Evolutionary conservation across 2,888 invertebrate species (phyloP), one percentile per base, ranked within the genome.

Genomic region (Drosophila austrosaltans): DNA sequence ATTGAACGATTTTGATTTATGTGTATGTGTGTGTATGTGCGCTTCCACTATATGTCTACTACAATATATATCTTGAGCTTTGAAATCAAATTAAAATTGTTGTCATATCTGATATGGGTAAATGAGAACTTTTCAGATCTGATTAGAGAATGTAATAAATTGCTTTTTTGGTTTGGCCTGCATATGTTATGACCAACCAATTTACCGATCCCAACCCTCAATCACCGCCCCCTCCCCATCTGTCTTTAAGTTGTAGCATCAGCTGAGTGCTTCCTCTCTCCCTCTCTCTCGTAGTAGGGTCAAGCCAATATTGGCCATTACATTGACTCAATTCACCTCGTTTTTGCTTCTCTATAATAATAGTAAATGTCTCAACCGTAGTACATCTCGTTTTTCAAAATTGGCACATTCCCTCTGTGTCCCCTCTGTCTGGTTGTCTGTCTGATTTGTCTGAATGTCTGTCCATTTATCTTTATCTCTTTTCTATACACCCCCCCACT

Each of bases 301-400:
- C 53, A 53, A 30, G 12, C 39, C 57, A 39, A 57, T 39, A 57
- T 57, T 36, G 57, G 39, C 57, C 39, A 39, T 39, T 22, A 25
- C 57, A 57, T 57, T 39, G 20, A 57, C 57, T 42, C 56, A 42
- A 54, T 22, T 53, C 30, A 57, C 25, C 63, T 25, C 42, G 5
- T 32, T 53, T 59, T 63, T 32, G 59, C 40, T 40, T 22, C 69
- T 53, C 22, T 42, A 39, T 36, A 39, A 30, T 53, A 39, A 32
- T 53, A 42, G 16, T 63, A n/a, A 68, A 20, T 54, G 12, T 48
- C 22, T 48, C 48, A 48, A 48, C 48, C 25, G 36, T 67, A 32
- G 72, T 65, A 78, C 78, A 80, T 85, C 81, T 84, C 59, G 85
- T 75, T 77, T 76, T 75, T 64, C 59, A 61, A 66, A 80, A 80